phyloP scores from a whole-genome alignment of 2,888 invertebrate genomes.

The Amiota minor region DNA sequence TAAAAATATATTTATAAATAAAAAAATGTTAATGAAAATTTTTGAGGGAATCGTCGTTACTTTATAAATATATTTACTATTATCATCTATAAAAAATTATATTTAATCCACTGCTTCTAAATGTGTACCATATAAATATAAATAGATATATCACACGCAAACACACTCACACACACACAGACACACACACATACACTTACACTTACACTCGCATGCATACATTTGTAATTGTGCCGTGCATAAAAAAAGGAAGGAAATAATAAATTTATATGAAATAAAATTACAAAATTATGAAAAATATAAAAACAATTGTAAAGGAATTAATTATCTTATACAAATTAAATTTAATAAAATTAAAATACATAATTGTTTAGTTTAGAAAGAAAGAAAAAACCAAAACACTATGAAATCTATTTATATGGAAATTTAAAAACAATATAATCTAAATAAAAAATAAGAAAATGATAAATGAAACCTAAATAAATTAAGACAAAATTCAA shows the following conservation, averaged over 20 bases:
- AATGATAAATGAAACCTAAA: neutral
- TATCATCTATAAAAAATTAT: neutral
- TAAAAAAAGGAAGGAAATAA: neutral
- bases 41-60: slow-evolving; percentile 11
- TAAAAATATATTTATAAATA: neutral
- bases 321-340: neutral
- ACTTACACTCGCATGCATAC: neutral
- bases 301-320: slow-evolving; percentile 20
- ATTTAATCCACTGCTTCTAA: slow-evolving; percentile 19
- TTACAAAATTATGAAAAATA: slow-evolving; percentile 3
- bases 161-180: neutral
- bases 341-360: neutral
- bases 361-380: slow-evolving; percentile 15
- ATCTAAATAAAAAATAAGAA: slow-evolving; percentile 13
- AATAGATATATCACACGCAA: neutral
- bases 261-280: neutral
- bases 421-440: slow-evolving; percentile 20
- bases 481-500: slow-evolving; percentile 15
- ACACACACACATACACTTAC: neutral
- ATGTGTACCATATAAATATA: slow-evolving; percentile 11
- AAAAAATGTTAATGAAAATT: neutral
- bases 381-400: slow-evolving; percentile 14
- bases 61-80: slow-evolving; percentile 3
- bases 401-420: neutral
- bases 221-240: neutral